Conservation (phyloP, 1,140 invertebrate species). For the Mesaphorura yosii region DNA sequence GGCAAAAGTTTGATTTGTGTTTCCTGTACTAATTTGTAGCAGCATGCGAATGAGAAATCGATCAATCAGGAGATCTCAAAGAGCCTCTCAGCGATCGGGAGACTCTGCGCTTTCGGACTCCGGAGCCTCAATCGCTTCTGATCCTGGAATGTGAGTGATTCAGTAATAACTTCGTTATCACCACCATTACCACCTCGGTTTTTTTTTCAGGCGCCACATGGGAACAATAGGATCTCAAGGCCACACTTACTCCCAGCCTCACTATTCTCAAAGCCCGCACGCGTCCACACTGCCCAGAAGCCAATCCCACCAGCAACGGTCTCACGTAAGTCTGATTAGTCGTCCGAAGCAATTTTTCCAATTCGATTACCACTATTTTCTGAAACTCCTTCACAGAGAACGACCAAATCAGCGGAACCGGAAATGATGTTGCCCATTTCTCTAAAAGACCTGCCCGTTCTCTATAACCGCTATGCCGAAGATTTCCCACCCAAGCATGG, state of each 20-base stretch:
- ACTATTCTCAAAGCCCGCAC: slow-evolving; percentile 19
- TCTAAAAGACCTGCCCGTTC: slow-evolving; percentile 46
- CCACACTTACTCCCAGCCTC: slow-evolving; percentile 14
- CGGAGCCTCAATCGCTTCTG: slow-evolving; percentile 35
- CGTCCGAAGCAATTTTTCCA: background rate
- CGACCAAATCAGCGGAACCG: slow-evolving; percentile 26
- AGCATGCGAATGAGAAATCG: slow-evolving; percentile 25
- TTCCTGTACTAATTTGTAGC: slow-evolving; percentile 2
- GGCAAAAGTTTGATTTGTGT: background rate
- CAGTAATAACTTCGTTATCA: too few relatives aligned
- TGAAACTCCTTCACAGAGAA: slow-evolving; percentile 12
- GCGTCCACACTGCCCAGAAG: slow-evolving; percentile 10
- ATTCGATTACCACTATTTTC: slow-evolving; percentile 1
- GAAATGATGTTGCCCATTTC: slow-evolving; percentile 12
- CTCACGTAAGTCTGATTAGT: background rate
- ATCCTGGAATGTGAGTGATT: slow-evolving; percentile 33
- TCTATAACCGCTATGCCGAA: slow-evolving; percentile 58
- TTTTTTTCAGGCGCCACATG: slow-evolving; percentile 2
- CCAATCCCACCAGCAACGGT: background rate
- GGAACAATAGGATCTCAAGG: background rate
- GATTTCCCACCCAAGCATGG: slow-evolving; percentile 1
- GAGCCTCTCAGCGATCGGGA: slow-evolving; percentile 56
- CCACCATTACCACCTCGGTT: too few relatives aligned
- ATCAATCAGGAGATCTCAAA: slow-evolving; percentile 51
- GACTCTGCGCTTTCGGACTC: slow-evolving; percentile 43